Conservation (phyloP, 2,888 invertebrate genomes). For the Platycheirus albimanus region DNA sequence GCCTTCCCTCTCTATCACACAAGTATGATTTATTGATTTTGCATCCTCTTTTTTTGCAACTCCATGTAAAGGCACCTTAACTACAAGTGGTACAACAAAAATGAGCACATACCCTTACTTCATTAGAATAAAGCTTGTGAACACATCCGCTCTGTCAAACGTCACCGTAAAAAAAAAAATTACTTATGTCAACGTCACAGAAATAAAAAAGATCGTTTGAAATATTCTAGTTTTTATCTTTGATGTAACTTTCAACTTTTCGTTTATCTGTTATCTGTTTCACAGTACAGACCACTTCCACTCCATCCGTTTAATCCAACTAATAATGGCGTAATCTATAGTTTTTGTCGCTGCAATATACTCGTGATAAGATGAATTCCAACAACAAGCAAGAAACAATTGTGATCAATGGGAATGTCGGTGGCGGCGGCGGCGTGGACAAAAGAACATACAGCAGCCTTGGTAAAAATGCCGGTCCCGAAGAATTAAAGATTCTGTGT, state of each 20-base stretch:
- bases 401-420: conserved; percentile 32
- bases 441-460: conserved; percentile 27
- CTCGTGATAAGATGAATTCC: conserved; percentile 44
- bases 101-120: too few species aligned
- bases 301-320: background rate
- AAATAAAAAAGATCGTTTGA: background rate
- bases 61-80: too few species aligned
- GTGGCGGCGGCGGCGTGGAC: conserved; percentile 1
- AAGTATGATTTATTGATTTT: too few species aligned
- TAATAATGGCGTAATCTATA: background rate
- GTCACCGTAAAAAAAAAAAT: too few species aligned
- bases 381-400: conserved; percentile 41
- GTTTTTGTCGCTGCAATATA: background rate
- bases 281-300: too few species aligned
- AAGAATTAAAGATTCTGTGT: conserved; percentile 87
- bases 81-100: too few species aligned
- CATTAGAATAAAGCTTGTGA: background rate
- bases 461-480: conserved; percentile 44
- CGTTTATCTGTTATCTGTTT: too few species aligned
- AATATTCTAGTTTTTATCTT: too few species aligned
- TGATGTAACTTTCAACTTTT: too few species aligned
- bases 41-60: too few species aligned
- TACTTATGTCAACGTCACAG: background rate
- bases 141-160: too few species aligned
- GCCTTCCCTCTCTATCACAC: too few species aligned